These are phyloP conservation scores for Pachypanchax playfairii DNA, from an alignment of 2,113 vertebrate species.

Conservation along the genomic window DNA sequence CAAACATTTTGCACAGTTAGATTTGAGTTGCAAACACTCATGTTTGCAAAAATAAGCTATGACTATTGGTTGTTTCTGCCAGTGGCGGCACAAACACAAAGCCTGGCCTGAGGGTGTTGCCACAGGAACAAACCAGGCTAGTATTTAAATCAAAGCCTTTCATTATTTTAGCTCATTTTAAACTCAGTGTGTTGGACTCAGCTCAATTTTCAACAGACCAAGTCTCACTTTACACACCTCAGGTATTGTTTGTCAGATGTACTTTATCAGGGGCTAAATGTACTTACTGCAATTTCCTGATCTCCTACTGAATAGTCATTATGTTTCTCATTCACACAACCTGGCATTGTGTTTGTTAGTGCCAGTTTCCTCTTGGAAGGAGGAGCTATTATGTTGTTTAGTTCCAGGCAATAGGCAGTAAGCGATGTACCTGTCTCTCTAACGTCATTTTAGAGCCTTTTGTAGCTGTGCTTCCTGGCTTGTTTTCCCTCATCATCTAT, in stretches of 20 bases:
- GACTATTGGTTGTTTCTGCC: neutral
- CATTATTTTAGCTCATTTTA: constrained; percentile 6
- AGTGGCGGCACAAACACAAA: neutral
- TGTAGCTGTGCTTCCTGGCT: neutral
- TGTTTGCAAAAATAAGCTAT: too few species aligned
- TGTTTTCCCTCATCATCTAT: neutral
- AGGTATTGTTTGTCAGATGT: constrained; percentile 6
- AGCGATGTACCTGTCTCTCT: neutral
- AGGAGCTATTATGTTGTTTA: constrained; percentile 1
- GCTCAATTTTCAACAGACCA: neutral
- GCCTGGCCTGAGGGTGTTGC: neutral
- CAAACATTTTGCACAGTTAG: neutral
- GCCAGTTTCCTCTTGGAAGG: neutral
- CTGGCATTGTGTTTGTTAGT: constrained; percentile 8
- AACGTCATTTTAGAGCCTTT: neutral
- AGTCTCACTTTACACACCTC: neutral
- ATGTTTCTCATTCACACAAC: constrained; percentile 7
- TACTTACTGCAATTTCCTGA: neutral
- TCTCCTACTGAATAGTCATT: neutral
- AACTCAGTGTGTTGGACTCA: constrained; percentile 3
- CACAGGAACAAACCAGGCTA: neutral
- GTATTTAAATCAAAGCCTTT: constrained; percentile 7
- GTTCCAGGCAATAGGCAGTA: neutral
- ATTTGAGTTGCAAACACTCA: neutral
- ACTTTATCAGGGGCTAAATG: constrained; percentile 9